Base-by-base conservation (phyloP, 2,888 invertebrate species). In the Sinopyrophorus schimmeli region DNA sequence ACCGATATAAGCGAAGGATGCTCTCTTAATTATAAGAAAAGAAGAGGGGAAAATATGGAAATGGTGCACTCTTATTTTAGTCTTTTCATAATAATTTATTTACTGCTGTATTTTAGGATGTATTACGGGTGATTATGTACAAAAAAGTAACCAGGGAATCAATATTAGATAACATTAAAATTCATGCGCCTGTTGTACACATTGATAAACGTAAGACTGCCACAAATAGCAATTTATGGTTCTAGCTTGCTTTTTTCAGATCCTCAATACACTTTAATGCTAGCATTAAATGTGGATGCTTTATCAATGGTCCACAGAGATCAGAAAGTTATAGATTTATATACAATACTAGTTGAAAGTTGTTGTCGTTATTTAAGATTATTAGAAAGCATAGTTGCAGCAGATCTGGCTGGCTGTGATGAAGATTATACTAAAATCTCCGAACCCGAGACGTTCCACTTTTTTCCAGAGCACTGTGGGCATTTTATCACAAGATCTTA, bases 401-500 rank as follows among this genome's bases (percentile, higher is more conserved):
- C 80, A 58, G 81, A 83, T 65, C 69, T 84, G 27, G 52, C 66
- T 43, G 58, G 63, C 18, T 47, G 53, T 34, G 58, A 58, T 21
- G 60, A 57, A 6, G 59, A 61, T 34, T 52, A 53, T 21, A 35
- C 55, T 11, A 48, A 53, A 62, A 58, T 67, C 60, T 57, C 75
- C 14, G 57, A 81, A 39, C 84, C 87, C 9, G 79, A 83, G 70
- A 81, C 84, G 28, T 82, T 82, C 68, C 92, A 93, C 70, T 92
- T 87, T 68, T 80, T 82, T 55, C 86, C 87, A 6, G 69, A 74
- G 53, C 80, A 81, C 54, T 79, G 87, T 61, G 87, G 87, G 1
- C 89, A 91, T 71, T 86, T 90, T 61, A 69, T 92, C 11, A 87
- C 90, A 5, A 78, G 86, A 57, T 76, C 87, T 27, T 86, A 89